Evolutionary conservation across 2,797 vertebrate genomes (phyloP).

Genomic region (Malurus splendens): DNA sequence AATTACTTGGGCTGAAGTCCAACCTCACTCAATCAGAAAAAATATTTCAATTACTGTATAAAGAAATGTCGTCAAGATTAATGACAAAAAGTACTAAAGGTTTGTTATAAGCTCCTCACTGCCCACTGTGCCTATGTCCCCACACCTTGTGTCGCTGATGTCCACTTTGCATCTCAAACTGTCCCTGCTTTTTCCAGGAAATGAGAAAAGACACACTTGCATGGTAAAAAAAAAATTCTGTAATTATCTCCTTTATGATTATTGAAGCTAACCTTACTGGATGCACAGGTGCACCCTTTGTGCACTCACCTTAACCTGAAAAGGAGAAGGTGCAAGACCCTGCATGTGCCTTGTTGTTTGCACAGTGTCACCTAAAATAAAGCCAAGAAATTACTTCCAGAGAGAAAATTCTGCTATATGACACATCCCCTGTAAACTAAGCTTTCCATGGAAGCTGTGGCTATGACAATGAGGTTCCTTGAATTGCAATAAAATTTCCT

Average conservation of each 20-base stretch:
- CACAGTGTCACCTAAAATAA: not conserved
- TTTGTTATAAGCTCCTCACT: not conserved
- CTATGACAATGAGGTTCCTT: not conserved
- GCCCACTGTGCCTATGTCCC: not conserved
- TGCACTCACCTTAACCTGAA: not conserved
- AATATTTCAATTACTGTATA: not conserved
- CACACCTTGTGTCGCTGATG: not conserved
- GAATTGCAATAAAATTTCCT: not conserved
- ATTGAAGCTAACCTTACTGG: not conserved
- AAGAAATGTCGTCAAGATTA: not conserved
- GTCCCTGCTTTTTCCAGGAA: not conserved
- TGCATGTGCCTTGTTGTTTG: not conserved
- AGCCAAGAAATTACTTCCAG: not conserved
- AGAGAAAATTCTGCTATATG: not conserved
- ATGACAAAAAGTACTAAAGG: not conserved
- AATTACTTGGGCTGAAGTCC: not conserved
- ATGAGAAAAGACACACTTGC: not conserved
- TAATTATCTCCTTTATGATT: not conserved
- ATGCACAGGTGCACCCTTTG: rapidly evolving
- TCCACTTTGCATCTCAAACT: not conserved
- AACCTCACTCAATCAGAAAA: not conserved
- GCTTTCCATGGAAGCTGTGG: not conserved
- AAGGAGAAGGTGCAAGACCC: not conserved
- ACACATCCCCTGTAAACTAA: not conserved
- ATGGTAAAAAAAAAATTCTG: not conserved